These are phyloP conservation scores for Lepidocolaptes lacrymiger DNA, from an alignment of 2,797 vertebrate genomes.

Conservation along the genomic window DNA sequence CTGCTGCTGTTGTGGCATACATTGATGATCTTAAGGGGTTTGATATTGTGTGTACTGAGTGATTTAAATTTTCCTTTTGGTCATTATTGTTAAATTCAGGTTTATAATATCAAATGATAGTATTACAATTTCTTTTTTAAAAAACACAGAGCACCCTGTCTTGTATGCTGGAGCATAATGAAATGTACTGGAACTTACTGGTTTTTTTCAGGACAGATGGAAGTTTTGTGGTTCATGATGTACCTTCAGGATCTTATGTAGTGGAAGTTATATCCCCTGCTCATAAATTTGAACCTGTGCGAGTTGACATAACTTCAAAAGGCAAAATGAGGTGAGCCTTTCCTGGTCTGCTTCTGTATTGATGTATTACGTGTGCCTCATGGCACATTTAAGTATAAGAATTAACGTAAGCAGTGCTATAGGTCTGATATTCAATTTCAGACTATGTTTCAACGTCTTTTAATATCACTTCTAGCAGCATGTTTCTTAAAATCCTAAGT, in stretches of 20 bases:
- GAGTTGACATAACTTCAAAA: constrained; percentile 98
- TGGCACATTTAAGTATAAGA: neutral
- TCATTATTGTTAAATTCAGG: neutral
- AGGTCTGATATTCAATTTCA: neutral
- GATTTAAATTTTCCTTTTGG: neutral
- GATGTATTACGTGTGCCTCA: neutral
- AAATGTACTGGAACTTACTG: neutral
- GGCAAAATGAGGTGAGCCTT: constrained; percentile 95
- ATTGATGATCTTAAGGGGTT: neutral
- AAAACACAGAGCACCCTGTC: neutral
- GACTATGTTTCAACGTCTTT: neutral
- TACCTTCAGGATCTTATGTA: constrained; percentile 96
- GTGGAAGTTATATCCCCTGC: constrained; percentile 92
- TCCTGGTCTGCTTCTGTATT: neutral
- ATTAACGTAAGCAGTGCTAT: neutral
- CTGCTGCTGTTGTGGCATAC: fast-evolving
- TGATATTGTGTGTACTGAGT: neutral
- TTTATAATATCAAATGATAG: neutral
- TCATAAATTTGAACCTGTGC: constrained; percentile 91
- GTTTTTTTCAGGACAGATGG: constrained; percentile 89
- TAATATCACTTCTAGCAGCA: neutral
- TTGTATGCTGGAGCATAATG: neutral
- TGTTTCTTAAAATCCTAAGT: neutral
- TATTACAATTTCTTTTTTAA: neutral
- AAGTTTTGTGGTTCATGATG: constrained; percentile 95